Conservation (phyloP, 1,140 invertebrate species). For the Dendrolimus punctatus region DNA sequence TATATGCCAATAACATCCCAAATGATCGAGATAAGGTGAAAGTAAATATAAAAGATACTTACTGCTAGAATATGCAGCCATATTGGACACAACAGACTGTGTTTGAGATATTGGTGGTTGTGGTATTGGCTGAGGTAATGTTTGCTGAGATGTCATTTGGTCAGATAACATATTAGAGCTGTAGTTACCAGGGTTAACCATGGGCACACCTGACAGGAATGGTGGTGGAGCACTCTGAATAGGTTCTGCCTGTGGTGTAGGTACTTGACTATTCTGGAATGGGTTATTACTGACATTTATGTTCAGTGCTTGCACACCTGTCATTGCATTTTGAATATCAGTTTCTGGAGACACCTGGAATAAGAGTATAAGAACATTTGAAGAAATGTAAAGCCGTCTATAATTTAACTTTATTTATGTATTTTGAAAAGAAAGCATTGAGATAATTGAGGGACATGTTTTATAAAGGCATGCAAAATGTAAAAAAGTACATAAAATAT, state of each 20-base stretch:
- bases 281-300: slow-evolving; percentile 38
- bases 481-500: too few species aligned
- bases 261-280: slow-evolving; percentile 23
- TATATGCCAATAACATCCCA: too few species aligned
- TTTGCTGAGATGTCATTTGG: slow-evolving; percentile 5
- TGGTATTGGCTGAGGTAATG: slow-evolving; percentile 9
- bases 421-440: too few species aligned
- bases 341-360: slow-evolving; percentile 30
- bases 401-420: background rate
- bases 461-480: too few species aligned
- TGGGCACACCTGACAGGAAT: slow-evolving; percentile 65
- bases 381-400: slow-evolving; percentile 1
- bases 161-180: slow-evolving; percentile 9
- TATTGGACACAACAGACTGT: slow-evolving; percentile 57
- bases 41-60: slow-evolving; percentile 27
- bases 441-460: too few species aligned
- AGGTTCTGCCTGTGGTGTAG: slow-evolving; percentile 19
- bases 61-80: slow-evolving; percentile 63
- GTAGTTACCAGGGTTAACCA: slow-evolving; percentile 59
- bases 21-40: too few species aligned
- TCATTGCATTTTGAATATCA: slow-evolving; percentile 27
- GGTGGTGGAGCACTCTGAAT: slow-evolving; percentile 34
- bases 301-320: slow-evolving; percentile 11
- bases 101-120: slow-evolving; percentile 33
- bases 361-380: slow-evolving; percentile 6